Percentiles rank a stretch among this genome's conserved stretches.
Conservation (phyloP, 2,113 vertebrate genomes). For the Miniopterus natalensis region DNA sequence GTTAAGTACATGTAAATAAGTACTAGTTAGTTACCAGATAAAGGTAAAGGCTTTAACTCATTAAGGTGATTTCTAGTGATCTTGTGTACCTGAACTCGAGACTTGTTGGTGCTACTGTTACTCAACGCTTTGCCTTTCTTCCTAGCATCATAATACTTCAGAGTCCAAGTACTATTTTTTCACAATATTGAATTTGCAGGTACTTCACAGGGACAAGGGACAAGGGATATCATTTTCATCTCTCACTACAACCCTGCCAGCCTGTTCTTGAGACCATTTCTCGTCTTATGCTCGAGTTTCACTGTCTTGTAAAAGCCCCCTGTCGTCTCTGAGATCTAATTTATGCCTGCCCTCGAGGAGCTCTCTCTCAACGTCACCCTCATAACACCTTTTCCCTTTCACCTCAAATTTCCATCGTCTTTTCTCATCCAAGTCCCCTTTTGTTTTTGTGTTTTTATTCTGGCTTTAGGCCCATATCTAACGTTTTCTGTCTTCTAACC, state of each 20-base stretch:
- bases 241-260: not conserved
- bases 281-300: not conserved
- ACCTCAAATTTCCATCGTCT: not conserved
- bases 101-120: not conserved
- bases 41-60: not conserved
- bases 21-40: not conserved
- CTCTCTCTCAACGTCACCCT: not conserved
- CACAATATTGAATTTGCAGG: not conserved
- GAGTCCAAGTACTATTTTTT: not conserved
- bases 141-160: not conserved
- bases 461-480: not conserved
- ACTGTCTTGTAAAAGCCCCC: not conserved
- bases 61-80: not conserved
- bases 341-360: not conserved
- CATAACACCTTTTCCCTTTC: not conserved
- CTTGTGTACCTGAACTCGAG: not conserved
- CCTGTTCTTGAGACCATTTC: not conserved
- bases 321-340: not conserved
- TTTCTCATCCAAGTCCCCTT: not conserved
- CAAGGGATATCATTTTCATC: not conserved
- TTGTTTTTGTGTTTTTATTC: not conserved
- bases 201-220: not conserved
- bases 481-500: not conserved
- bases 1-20: slow-evolving; percentile 39
- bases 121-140: not conserved